Conservation (phyloP, 2,888 invertebrate species). For the Chaetogeoica ovagalla region DNA sequence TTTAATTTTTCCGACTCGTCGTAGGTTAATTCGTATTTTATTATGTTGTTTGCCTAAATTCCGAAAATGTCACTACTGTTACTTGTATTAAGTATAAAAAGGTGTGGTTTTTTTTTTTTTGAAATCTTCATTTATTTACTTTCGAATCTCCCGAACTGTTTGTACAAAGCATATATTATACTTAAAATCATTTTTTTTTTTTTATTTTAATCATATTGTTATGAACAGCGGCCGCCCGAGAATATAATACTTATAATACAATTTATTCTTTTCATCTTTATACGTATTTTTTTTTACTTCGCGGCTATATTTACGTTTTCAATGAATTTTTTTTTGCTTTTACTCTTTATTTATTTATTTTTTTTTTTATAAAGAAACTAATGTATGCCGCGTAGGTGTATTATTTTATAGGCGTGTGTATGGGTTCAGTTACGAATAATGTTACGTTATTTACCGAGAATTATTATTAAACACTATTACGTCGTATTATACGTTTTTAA, state of each 20-base stretch:
- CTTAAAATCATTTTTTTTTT: too few relatives aligned
- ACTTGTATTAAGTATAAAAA: too few relatives aligned
- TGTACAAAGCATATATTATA: too few relatives aligned
- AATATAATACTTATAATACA: background rate
- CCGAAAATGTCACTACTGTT: too few relatives aligned
- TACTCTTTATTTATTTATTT: background rate
- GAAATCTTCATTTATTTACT: too few relatives aligned
- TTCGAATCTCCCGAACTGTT: too few relatives aligned
- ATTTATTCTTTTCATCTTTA: slow-evolving; percentile 6
- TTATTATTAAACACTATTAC: background rate
- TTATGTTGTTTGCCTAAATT: too few relatives aligned
- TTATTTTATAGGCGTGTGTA: slow-evolving; percentile 23
- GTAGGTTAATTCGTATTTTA: too few relatives aligned
- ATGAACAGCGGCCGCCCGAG: background rate
- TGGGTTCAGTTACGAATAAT: background rate
- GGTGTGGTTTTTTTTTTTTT: too few relatives aligned
- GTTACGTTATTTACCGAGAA: background rate
- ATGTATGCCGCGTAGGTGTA: slow-evolving; percentile 26
- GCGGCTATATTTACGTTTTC: background rate
- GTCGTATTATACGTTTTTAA: background rate
- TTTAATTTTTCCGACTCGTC: too few relatives aligned
- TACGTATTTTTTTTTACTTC: background rate
- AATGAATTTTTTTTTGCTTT: slow-evolving; percentile 7
- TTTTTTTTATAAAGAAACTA: slow-evolving; percentile 10
- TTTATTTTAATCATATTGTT: background rate